Base-by-base conservation (phyloP, 2,888 invertebrate species). In the Blastobasis lacticolella region DNA sequence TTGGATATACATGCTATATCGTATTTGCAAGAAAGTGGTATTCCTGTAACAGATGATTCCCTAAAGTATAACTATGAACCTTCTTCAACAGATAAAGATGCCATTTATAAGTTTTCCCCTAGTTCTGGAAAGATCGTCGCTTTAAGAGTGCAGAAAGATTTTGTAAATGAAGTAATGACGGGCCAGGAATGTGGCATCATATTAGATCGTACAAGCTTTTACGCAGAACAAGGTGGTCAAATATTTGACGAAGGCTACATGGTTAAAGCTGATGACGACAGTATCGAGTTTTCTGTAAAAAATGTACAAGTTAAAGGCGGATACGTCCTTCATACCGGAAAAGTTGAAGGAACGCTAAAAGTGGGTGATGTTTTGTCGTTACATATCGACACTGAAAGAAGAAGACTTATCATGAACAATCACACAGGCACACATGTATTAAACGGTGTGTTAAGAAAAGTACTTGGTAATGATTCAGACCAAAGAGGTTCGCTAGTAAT, bases 201-300 rank as follows among this genome's bases (percentile, higher is more conserved):
- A 58, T 87, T 99, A 54, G 96, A 99, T 76, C 91, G 90, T 67
- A 99, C 99, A 0, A 94, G 91, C 78, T 99, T 99, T 82, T 99
- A 99, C 82, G 98, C 99, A 0, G 99, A 99, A 82, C 97, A 98
- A 84, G 99, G 99, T 57, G 99, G 99, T 9, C 99, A 99, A 88
- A 98, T 97, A 67, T 98, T 92, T 77, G 99, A 99, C 77, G 95
- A 96, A 71, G 99, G 99, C 36, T 97, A 94, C 63, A 90, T 98
- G 77, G 93, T 93, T 0, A 97, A 96, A 88, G 75, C 89, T 5
- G 91, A 90, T 53, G 96, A 97, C 75, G 96, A 97, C 72, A 94
- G 92, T 77, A 94, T 94, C 8, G 98, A 98, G 87, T 94, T 99
- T 76, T 91, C 94, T 10, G 96, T 99, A 0, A 95, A 94, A 75